These are phyloP conservation scores for Metaphire vulgaris DNA, from an alignment of 1,140 invertebrate species.

Conservation along the genomic window DNA sequence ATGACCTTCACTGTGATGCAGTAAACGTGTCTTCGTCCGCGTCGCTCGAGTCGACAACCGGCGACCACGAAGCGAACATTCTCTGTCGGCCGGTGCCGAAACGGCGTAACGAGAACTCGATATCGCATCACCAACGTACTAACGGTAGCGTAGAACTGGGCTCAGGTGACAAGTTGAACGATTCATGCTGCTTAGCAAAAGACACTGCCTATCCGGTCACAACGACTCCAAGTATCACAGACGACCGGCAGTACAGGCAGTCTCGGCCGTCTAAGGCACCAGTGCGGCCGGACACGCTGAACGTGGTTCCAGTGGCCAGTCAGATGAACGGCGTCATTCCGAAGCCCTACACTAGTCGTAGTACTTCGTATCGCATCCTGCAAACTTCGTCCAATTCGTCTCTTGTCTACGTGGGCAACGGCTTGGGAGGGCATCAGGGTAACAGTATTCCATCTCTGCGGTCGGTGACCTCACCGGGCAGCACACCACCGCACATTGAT, in stretches of 20 bases:
- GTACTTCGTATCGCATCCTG: background rate
- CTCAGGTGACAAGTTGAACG: background rate
- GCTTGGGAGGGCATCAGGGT: background rate
- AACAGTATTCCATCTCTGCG: background rate
- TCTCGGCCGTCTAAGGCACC: background rate
- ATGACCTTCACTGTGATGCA: background rate
- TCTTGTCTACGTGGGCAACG: background rate
- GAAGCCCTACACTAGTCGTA: background rate
- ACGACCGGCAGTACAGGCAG: background rate
- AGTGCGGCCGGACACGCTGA: slow-evolving; percentile 5
- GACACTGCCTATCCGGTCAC: background rate
- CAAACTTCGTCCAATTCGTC: background rate
- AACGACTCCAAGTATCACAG: background rate
- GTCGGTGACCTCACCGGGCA: slow-evolving; percentile 2
- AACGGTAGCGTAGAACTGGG: background rate
- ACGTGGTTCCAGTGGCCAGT: background rate
- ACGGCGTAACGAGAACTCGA: background rate
- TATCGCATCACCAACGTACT: background rate
- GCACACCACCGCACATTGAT: slow-evolving; percentile 10
- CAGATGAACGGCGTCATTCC: background rate
- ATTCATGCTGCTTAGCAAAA: background rate
- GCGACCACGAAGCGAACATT: background rate
- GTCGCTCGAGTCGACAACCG: background rate
- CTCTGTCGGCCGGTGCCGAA: background rate
- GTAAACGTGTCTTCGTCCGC: background rate